Conservation (phyloP, 2,113 vertebrate species). For the Anser cygnoides region DNA sequence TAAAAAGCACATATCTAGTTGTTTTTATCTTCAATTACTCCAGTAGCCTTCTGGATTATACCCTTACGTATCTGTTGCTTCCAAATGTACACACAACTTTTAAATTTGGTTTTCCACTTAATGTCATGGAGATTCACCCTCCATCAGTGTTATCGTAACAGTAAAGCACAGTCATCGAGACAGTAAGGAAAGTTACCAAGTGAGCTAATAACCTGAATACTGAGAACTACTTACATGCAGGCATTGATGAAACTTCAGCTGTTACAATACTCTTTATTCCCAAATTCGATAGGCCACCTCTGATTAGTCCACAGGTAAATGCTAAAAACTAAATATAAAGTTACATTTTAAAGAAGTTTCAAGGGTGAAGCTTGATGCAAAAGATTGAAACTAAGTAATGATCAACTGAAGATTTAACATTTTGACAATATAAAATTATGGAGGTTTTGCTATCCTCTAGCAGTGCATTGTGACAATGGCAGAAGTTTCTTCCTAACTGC, state of each 20-base stretch:
- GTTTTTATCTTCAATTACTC: background rate
- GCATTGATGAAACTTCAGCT: conserved; percentile 95
- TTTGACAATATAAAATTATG: background rate
- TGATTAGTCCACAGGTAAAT: conserved; percentile 93
- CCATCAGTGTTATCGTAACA: background rate
- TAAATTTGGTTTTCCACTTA: background rate
- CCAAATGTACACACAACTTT: background rate
- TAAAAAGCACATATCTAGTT: background rate
- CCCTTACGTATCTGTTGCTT: background rate
- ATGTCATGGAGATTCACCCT: background rate
- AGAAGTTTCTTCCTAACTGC: background rate
- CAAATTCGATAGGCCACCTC: conserved; percentile 90
- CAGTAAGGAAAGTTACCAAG: background rate
- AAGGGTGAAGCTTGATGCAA: background rate
- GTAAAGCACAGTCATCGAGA: background rate
- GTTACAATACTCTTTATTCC: conserved; percentile 97
- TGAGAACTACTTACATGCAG: conserved; percentile 84
- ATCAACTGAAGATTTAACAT: background rate
- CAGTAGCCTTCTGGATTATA: background rate
- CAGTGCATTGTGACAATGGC: background rate
- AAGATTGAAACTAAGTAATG: background rate
- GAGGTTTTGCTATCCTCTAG: background rate
- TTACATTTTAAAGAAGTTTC: background rate
- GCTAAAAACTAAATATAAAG: conserved; percentile 87
- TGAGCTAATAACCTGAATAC: background rate